Evolutionary conservation across 2,797 vertebrate genomes (phyloP).

Genomic region (Sylvilagus floridanus): DNA sequence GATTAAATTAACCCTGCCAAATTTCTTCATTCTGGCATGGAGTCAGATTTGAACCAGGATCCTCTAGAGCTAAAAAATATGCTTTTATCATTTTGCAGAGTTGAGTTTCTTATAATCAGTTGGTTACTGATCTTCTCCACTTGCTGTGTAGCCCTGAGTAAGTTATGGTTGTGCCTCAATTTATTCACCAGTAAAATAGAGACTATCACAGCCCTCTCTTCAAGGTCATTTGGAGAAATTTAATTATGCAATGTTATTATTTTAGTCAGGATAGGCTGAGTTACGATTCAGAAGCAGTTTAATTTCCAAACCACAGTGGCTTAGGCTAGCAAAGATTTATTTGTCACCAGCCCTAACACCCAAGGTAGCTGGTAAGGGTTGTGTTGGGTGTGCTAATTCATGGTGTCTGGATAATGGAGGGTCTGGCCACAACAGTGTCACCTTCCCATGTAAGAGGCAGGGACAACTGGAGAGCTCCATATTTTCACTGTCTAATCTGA

Average conservation of each 20-base stretch:
- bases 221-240: neutral
- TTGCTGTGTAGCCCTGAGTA: neutral
- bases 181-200: neutral
- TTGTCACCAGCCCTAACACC: neutral
- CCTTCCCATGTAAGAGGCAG: rapidly evolving
- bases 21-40: neutral
- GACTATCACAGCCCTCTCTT: neutral
- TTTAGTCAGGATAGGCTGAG: neutral
- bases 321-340: neutral
- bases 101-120: neutral
- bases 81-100: neutral
- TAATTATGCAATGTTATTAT: neutral
- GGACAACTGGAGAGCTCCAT: rapidly evolving
- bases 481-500: neutral
- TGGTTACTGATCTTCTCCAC: neutral
- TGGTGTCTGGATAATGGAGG: neutral
- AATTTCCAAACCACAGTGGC: neutral
- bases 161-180: neutral
- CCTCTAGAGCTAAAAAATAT: neutral
- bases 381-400: neutral
- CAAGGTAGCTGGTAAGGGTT: neutral
- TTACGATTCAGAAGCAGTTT: neutral
- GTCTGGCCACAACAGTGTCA: neutral
- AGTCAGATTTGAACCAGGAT: neutral
- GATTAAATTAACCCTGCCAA: neutral